Evolutionary conservation across 2,797 vertebrate species (phyloP).

Genomic region (Paguma larvata): DNA sequence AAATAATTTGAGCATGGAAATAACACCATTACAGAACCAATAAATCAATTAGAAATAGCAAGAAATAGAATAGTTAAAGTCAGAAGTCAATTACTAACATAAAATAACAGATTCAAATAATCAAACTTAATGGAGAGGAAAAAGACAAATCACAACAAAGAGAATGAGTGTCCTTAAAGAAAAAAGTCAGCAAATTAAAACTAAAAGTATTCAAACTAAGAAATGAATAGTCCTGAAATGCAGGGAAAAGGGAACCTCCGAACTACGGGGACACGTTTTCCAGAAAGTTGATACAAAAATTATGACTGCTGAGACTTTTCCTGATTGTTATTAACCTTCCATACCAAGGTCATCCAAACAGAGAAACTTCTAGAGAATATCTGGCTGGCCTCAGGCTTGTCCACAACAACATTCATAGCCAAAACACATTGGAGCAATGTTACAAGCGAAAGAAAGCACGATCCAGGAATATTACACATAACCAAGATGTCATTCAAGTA

Average conservation of each 20-base stretch:
- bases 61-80: background rate
- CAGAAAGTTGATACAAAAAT: slow-evolving; percentile 5
- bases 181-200: background rate
- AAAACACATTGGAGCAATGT: background rate
- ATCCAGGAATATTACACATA: background rate
- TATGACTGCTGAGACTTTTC: background rate
- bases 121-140: background rate
- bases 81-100: slow-evolving; percentile 3
- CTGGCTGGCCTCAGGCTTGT: background rate
- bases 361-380: background rate
- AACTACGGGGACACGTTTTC: background rate
- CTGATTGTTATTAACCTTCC: background rate
- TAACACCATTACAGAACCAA: background rate
- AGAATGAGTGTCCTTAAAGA: background rate
- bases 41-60: background rate
- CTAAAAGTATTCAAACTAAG: slow-evolving; percentile 15
- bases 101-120: slow-evolving; percentile 25
- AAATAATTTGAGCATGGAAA: slow-evolving; percentile 16
- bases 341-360: background rate
- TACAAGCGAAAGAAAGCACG: background rate
- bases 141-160: background rate
- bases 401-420: background rate
- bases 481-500: background rate
- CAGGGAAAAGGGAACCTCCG: background rate
- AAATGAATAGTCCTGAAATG: slow-evolving; percentile 9